Evolutionary conservation across 2,888 invertebrate species (phyloP), one percentile per base, ranked within the genome.

Genomic region (Caenorhabditis becei): DNA sequence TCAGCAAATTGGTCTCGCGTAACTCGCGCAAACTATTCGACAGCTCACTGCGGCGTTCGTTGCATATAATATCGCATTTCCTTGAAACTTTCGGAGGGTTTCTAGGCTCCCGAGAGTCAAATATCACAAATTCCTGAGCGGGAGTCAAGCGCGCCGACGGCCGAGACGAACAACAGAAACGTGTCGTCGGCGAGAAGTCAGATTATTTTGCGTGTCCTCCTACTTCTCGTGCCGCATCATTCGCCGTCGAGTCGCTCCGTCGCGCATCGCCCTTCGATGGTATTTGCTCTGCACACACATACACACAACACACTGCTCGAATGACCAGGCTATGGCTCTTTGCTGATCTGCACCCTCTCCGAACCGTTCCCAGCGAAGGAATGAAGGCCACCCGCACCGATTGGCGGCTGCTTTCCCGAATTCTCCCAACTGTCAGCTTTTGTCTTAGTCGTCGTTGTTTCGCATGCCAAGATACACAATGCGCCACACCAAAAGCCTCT

Each of bases 271-370:
- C 28, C 47, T 47, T 47, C 47, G n/a, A 71, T 35, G 24, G 41
- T 77, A 65, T 77, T 77, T 77, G 77, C 77, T 77, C 77, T 77
- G 65, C 16, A 70, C 77, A 77, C 70, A 63, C 72, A 71, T n/a
- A 74, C 59, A 72, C 72, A 74, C 59, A 63, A 65, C 49, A 51
- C 75, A 56, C 75, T 75, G 75, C 75, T 62, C 77, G 44, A 77
- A 69, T 77, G 77, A 69, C 63, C 77, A 69, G 69, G 77, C 77
- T 62, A 53, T 49, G 67, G 65, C 67, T 58, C 75, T 67, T 56
- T 69, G 77, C 69, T 69, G 77, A 53, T 75, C 75, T 69, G 77
- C 77, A 63, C 69, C 63, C 77, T 69, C 77, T 63, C 44, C 75
- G 75, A 66, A 75, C 75, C 28, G 75, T 75, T 75, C 75, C 75